phyloP scores from a whole-genome alignment of 92 coral and sea anemone species.

The Pocillopora grandis region DNA sequence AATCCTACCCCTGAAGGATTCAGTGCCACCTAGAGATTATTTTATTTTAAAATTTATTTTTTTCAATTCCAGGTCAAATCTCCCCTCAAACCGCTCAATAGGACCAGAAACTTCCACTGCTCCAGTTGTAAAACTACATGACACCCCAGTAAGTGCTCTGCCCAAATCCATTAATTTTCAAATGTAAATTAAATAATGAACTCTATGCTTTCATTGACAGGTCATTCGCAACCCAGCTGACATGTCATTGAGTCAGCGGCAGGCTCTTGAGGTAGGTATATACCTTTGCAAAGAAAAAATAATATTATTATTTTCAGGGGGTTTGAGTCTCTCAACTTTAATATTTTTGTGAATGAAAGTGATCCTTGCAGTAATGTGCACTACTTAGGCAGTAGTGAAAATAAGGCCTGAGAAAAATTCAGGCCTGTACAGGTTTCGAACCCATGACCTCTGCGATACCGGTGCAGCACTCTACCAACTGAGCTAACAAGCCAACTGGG shows the following conservation, averaged over 20 bases:
- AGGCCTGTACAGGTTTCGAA: no score
- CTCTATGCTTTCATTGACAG: slow-evolving; percentile 28
- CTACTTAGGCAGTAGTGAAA: no score
- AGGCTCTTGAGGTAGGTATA: slow-evolving; percentile 79
- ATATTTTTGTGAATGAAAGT: no score
- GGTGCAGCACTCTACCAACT: no score
- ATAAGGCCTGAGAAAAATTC: no score
- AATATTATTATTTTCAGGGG: no score
- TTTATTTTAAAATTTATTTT: not conserved
- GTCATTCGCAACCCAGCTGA: slow-evolving; percentile 75
- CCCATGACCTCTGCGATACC: no score
- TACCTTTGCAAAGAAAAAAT: no score
- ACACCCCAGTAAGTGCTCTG: slow-evolving; percentile 23
- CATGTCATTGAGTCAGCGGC: slow-evolving; percentile 69
- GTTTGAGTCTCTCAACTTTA: no score
- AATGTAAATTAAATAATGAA: not conserved
- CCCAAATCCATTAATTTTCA: no score
- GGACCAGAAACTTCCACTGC: slow-evolving; percentile 27
- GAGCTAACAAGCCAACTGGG: no score
- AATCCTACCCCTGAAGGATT: not conserved
- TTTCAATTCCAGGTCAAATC: slow-evolving; percentile 12
- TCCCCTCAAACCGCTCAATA: not conserved
- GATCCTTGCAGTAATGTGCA: no score
- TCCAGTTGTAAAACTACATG: slow-evolving; percentile 24
- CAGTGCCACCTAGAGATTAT: not conserved